Evolutionary conservation across 2,888 invertebrate genomes (phyloP).

Genomic region (Hybos culiciformis): DNA sequence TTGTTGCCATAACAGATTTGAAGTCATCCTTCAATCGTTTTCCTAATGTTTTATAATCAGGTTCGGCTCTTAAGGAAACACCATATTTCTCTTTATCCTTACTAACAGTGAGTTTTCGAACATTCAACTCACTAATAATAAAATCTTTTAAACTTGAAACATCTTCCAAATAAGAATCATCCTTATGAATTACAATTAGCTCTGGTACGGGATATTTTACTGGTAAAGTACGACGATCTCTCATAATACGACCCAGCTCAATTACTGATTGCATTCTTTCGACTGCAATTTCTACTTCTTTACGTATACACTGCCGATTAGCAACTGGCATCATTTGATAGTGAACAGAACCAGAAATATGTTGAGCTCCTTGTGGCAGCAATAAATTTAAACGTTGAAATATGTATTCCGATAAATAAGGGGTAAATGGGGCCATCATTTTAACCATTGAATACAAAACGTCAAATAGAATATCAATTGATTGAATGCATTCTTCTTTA

Average conservation of each 20-base stretch:
- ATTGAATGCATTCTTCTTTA: constrained; percentile 62
- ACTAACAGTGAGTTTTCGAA: constrained; percentile 68
- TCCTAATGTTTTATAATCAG: constrained; percentile 79
- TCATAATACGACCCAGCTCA: constrained; percentile 80
- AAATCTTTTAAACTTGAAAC: constrained; percentile 68
- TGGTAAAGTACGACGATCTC: constrained; percentile 88
- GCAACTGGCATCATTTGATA: constrained; percentile 79
- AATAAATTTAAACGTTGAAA: constrained; percentile 73
- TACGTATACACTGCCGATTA: constrained; percentile 57
- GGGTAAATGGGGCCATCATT: constrained; percentile 96
- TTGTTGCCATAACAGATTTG: constrained; percentile 68
- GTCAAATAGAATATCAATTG: constrained; percentile 75
- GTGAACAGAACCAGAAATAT: constrained; percentile 68
- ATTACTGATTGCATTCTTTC: constrained; percentile 88
- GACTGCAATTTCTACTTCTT: constrained; percentile 78
- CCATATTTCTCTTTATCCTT: constrained; percentile 87
- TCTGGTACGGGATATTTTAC: constrained; percentile 94
- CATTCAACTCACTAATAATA: constrained; percentile 85
- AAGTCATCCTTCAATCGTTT: constrained; percentile 79
- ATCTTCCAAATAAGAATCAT: constrained; percentile 60
- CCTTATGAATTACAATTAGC: constrained; percentile 87
- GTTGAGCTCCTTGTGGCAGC: too few relatives aligned
- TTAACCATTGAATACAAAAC: constrained; percentile 79
- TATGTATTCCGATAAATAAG: constrained; percentile 90
- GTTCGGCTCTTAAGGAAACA: constrained; percentile 80